Evolutionary conservation across 2,113 vertebrate genomes (phyloP).

Genomic region (Percopsis transmontana): DNA sequence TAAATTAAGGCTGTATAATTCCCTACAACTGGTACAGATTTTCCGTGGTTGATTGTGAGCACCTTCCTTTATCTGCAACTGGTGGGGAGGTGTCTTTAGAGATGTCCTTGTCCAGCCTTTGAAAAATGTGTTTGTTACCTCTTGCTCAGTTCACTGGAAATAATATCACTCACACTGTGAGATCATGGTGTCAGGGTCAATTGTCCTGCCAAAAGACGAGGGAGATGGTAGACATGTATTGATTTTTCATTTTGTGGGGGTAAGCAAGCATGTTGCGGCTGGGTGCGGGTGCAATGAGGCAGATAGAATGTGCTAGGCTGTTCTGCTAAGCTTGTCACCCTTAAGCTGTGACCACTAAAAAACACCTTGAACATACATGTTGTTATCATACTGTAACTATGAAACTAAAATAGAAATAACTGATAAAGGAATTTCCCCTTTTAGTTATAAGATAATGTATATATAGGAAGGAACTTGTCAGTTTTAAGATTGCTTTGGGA

Average conservation of each 20-base stretch:
- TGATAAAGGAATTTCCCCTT: background rate
- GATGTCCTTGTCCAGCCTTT: conserved; percentile 54
- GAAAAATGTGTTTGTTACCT: conserved; percentile 72
- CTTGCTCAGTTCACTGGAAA: conserved; percentile 70
- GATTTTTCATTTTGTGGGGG: conserved; percentile 82
- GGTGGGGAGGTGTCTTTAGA: conserved; percentile 61
- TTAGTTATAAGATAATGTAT: background rate
- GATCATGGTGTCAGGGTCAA: conserved; percentile 77
- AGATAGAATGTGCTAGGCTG: conserved; percentile 54
- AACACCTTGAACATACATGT: conserved; percentile 54
- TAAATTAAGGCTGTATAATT: too few species aligned
- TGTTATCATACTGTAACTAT: conserved; percentile 17
- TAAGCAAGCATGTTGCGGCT: conserved; percentile 77
- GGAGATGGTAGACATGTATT: conserved; percentile 75
- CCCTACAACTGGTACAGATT: background rate
- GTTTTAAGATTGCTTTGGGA: conserved; percentile 8
- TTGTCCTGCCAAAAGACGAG: conserved; percentile 72
- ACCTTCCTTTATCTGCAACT: conserved; percentile 69
- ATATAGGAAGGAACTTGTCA: conserved; percentile 19
- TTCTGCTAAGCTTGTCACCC: conserved; percentile 58
- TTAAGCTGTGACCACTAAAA: conserved; percentile 45
- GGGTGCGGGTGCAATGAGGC: conserved; percentile 72
- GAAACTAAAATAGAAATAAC: conserved; percentile 1
- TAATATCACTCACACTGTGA: conserved; percentile 78
- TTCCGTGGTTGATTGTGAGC: conserved; percentile 51